Base-by-base conservation (phyloP, 2,888 invertebrate species). In the Chesias legatella region DNA sequence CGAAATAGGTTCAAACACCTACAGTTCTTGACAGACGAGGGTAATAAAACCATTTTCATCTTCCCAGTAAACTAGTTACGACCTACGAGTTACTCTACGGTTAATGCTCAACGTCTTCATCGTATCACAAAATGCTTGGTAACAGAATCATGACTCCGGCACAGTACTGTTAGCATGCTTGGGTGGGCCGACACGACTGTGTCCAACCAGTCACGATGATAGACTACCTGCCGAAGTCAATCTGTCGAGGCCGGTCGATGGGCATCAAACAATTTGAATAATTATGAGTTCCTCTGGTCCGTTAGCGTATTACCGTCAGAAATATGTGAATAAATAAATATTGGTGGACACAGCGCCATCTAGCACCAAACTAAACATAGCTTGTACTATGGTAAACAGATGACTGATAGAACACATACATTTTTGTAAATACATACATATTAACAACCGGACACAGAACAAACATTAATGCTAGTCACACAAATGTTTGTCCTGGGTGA, bases 161-260 rank as follows among this genome's bases (percentile, higher is more conserved):
- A 29, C 27, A 28, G 50, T 50, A 54, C 51, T 54, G 54, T 54
- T 49, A 49, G 65, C 66, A 52, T 61, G 66, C 63, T 63, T 73
- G 79, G 79, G 78, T 78, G 78, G 79, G 73, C 78, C 52, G 63
- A 60, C 60, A 66, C 73, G 45, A 67, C 68, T 65, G 68, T 66
- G 60, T 62, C 65, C 60, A 66, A 67, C 73, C 10, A 73, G 75
- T 74, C 76, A 77, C 74, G 74, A 72, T 72, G 75, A 77, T 73
- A 67, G 68, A 69, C 68, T 70, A 67, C 68, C 75, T 68, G 72
- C 64, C 67, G 57, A 53, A 54, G 51, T 48, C 56, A 23, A 54
- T 43, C 48, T 47, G 42, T 53, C 56, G 46, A 38, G 47, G 41
- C 43, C 20, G 25, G 39, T 51, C 51, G 53, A 52, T 53, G 56